Conservation (phyloP, 2,113 vertebrate species). For the Pagrus major region DNA sequence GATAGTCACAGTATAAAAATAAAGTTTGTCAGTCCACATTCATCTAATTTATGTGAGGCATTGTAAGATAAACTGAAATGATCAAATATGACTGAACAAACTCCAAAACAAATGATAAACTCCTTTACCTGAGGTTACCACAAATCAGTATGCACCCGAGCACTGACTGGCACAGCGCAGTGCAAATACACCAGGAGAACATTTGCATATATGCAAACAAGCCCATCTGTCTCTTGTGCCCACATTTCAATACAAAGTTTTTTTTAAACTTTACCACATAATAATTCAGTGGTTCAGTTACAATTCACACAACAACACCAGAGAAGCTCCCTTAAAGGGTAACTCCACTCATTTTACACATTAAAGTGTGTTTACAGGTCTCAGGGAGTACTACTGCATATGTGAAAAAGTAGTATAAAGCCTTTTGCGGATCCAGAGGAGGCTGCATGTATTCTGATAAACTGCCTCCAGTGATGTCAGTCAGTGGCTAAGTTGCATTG, state of each 20-base stretch:
- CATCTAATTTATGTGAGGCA: background rate
- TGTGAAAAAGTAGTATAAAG: no score
- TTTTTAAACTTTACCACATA: constrained; percentile 3
- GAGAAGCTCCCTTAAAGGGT: background rate
- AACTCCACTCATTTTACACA: no score
- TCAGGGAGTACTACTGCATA: no score
- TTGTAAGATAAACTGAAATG: background rate
- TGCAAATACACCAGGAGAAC: constrained; percentile 32
- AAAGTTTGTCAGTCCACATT: constrained; percentile 6
- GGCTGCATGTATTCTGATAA: no score
- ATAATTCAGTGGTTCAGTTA: constrained; percentile 1
- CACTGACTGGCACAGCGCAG: constrained; percentile 25
- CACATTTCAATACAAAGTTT: constrained; percentile 30
- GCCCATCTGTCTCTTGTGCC: constrained; percentile 64
- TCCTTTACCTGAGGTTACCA: constrained; percentile 17
- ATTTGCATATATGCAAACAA: constrained; percentile 73
- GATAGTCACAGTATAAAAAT: background rate
- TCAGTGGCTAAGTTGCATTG: no score
- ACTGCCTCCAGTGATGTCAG: no score
- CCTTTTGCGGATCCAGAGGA: no score
- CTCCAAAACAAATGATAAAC: background rate
- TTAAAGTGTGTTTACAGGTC: no score
- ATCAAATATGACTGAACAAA: background rate
- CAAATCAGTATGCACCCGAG: constrained; percentile 25
- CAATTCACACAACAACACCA: constrained; percentile 8